Evolutionary conservation across 2,797 vertebrate species (phyloP), one percentile per base, ranked within the genome.

Genomic region (Morus bassanus): DNA sequence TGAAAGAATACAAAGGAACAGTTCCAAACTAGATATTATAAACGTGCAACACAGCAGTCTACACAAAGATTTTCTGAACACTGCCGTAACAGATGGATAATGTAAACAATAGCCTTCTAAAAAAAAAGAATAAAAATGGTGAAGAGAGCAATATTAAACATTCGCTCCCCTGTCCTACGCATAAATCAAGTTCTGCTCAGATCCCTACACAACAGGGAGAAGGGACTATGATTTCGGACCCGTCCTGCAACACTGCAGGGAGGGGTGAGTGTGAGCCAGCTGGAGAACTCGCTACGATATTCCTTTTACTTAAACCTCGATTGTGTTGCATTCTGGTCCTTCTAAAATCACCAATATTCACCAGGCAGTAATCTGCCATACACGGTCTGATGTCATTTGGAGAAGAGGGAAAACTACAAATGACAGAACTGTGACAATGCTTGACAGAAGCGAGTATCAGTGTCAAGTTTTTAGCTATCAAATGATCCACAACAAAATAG

Each of bases 201-300:
- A 35, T 2, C 18, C 53, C 78, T 27, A 10, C 1, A 7, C 50
- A 46, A 37, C 0, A 57, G 24, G 22, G 37, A 67, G 27, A 14
- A 79, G 48, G 31, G 22, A 69, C 14, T 2, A 23, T 1, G 31
- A 35, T 1, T 70, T 30, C 18, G 6, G 4, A 18, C 0, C 2
- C 60, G 51, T 2, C 8, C 80, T n/a, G 12, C 43, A 53, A 46
- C 37, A 11, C 18, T 1, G 13, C 14, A 31, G 76, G 56, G 67
- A 72, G 9, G 11, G 35, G 13, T 10, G 60, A 82, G 64, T 0
- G 0, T 7, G 33, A 13, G 25, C 31, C 31, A 73, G 50, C 45
- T 35, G 50, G 4, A 69, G 25, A 73, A 39, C n/a, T 67, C 23
- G 0, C 53, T 31, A 28, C 6, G 2, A 7, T 6, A 35, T 4